These are phyloP conservation scores for Phyto melanocephala DNA, from an alignment of 2,888 invertebrate species.

Conservation along the genomic window DNA sequence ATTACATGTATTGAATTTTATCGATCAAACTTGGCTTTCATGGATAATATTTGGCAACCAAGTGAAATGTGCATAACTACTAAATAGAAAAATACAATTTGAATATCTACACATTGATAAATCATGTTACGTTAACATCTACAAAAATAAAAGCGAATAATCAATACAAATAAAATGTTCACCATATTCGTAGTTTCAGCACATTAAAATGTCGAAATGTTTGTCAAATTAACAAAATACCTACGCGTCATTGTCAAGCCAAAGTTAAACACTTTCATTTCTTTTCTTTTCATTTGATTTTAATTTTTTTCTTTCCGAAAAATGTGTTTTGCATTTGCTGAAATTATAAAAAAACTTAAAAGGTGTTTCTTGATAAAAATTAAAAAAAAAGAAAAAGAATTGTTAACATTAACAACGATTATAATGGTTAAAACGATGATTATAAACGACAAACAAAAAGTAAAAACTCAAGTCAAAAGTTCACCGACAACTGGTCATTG, in stretches of 20 bases:
- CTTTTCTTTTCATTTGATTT: not conserved
- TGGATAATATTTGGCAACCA: not conserved
- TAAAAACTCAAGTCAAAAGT: constrained; percentile 45
- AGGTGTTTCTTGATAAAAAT: constrained; percentile 1
- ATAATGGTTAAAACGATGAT: constrained; percentile 9
- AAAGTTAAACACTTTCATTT: constrained; percentile 18
- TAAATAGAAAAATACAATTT: not conserved
- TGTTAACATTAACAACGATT: constrained; percentile 14
- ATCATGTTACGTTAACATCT: not conserved
- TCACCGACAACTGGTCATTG: constrained; percentile 38
- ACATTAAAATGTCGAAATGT: constrained; percentile 36
- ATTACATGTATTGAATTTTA: not conserved
- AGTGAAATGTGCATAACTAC: not conserved
- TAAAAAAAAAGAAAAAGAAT: too few species aligned
- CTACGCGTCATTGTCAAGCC: not conserved
- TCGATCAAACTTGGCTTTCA: constrained; percentile 25
- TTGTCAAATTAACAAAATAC: constrained; percentile 20
- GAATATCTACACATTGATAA: not conserved
- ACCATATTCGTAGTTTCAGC: not conserved
- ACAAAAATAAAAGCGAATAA: not conserved
- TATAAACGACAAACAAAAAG: not conserved
- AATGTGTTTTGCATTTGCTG: constrained; percentile 1
- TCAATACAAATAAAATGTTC: not conserved
- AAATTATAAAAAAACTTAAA: not conserved
- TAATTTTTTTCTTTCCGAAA: not conserved